Conservation (phyloP, 2,888 invertebrate species). For the Mylabris sibirica region DNA sequence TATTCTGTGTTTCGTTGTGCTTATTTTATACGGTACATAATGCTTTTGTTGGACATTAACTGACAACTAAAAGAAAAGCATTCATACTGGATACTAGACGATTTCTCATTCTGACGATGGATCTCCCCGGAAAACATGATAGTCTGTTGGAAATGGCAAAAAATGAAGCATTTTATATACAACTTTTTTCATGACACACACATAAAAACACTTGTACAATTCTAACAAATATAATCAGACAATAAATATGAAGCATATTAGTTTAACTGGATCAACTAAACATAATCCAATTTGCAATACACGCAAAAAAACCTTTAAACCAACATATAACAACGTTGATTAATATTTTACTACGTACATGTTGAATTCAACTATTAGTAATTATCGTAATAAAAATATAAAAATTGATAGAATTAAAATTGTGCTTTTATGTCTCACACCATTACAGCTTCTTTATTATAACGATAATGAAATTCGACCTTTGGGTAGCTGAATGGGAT, state of each 20-base stretch:
- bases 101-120: constrained; percentile 19
- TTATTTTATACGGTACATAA: constrained; percentile 19
- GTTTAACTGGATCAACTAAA: not conserved
- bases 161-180: not conserved
- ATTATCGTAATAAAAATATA: no score
- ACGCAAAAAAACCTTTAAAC: not conserved
- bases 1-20: not conserved
- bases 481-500: no score
- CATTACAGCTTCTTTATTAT: no score
- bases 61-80: constrained; percentile 26
- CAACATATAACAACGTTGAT: not conserved
- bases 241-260: not conserved
- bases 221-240: not conserved
- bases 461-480: no score
- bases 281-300: not conserved
- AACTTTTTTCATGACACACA: no score
- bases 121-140: not conserved
- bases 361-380: not conserved
- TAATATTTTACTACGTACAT: not conserved
- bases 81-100: constrained; percentile 14
- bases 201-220: not conserved
- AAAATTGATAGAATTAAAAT: no score
- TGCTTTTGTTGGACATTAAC: constrained; percentile 24
- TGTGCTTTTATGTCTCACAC: no score
- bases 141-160: not conserved